Evolutionary conservation across 2,888 invertebrate genomes (phyloP), one percentile per base, ranked within the genome.

Genomic region (Sphaerophoria taeniata): DNA sequence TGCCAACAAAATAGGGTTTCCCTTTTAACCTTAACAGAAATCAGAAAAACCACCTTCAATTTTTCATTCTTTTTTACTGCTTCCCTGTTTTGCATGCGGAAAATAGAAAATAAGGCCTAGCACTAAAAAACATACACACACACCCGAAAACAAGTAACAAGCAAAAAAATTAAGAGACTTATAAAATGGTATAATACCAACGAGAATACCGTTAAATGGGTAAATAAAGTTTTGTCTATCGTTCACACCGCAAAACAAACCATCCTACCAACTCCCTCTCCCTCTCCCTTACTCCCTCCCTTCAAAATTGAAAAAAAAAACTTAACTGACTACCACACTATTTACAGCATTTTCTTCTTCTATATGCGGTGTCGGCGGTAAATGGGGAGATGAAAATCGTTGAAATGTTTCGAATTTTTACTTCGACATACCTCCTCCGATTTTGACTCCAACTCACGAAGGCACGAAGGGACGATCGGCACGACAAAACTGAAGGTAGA

Each of bases 141-240:
- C 24, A 24, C 24, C 24, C 0, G 4, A 69, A 7, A 51, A 53
- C 4, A 43, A 56, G 61, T 31, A 16, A 24, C 11, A 34, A 31
- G 36, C 33, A 24, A 58, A 74, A 49, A 75, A 74, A 33, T 61
- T 51, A 63, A 58, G 56, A 80, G 72, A 76, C 80, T 80, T 80
- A 85, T 85, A 85, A 85, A 81, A 81, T 74, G 80, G 70, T 77
- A 85, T 58, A 73, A 77, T 65, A 63, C 84, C 72, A 73, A 80
- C 56, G 73, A 85, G 72, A 73, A 85, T 65, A 81, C 61, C 76
- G 80, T 80, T 80, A 85, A 85, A 80, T 81, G 76, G 79, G 69
- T 81, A 77, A 85, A 81, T 81, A 85, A 85, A 85, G 81, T 81
- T 76, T 60, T 61, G 51, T 53, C 69, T 47, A 51, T 6, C 53